A percentile compares a stretch with the other conserved stretches of the same genome.
Evolutionary conservation across 2,797 vertebrate genomes (phyloP).

Genomic region (Melanotaenia pygmaea): DNA sequence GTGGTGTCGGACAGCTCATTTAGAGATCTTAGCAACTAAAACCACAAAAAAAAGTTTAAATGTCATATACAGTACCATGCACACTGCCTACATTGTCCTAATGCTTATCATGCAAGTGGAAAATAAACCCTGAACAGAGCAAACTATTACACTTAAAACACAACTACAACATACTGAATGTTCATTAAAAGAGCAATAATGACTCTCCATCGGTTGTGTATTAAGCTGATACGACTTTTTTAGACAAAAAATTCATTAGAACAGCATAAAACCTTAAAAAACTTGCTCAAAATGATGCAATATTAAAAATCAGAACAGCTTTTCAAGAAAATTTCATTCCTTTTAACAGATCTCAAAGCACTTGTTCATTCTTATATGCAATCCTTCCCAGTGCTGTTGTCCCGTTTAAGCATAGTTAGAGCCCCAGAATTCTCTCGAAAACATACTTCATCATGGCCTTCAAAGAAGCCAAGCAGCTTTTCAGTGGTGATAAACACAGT

Average conservation of each 20-base stretch:
- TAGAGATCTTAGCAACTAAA: not conserved
- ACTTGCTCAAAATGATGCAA: not conserved
- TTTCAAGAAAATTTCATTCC: no score
- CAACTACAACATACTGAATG: no score
- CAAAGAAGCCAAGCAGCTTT: not conserved
- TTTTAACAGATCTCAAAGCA: not conserved
- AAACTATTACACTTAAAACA: no score
- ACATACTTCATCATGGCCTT: not conserved
- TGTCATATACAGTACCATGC: accelerated
- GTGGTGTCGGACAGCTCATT: not conserved
- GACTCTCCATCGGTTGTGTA: not conserved
- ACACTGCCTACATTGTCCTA: not conserved
- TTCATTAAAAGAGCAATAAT: not conserved
- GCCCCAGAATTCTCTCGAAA: not conserved
- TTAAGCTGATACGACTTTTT: not conserved
- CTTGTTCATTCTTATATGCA: not conserved
- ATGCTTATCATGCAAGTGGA: not conserved
- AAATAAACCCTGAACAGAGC: no score
- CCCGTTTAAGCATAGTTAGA: not conserved
- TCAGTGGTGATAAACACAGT: not conserved
- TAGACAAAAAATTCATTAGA: no score
- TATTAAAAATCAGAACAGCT: not conserved
- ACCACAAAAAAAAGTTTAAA: not conserved
- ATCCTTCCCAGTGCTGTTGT: not conserved
- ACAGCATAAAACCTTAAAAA: not conserved